Base-by-base conservation (phyloP, 1,140 invertebrate species). In the Scaptomyza hsui region DNA sequence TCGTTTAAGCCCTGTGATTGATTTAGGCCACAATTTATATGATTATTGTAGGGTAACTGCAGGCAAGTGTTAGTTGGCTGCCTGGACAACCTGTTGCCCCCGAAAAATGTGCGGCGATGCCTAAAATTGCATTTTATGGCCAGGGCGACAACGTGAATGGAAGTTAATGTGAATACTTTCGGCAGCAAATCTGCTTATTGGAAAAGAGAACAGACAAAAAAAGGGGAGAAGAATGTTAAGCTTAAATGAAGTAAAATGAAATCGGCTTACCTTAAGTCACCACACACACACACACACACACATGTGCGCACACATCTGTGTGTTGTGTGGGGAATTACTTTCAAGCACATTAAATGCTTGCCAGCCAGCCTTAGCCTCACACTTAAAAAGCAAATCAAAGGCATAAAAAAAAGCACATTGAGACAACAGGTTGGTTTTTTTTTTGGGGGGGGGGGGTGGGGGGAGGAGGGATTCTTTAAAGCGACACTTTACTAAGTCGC, bases 181-280 rank as follows among this genome's bases (percentile, higher is more conserved):
- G 39, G 39, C 47, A 21, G 3, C 32, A 26, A 67, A 77, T 72
- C 64, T 57, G 68, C 51, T 62, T 57, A 59, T 55, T 57, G 74
- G 35, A 18, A 24, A 7, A 1, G 7, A 29, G 7, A 29, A 29
- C 24, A 29, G 6, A 29, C 1, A 29, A 7, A 59, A 56, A 35
- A 45, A 7, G 16, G 24, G 13, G 16, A 32, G 13, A 24, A 35
- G 64, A 48, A 59, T 61, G 57, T 32, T 57, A 26, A 39, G 62
- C 75, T 72, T 61, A 67, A 77, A 77, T 78, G 59, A 78, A 78
- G 69, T 73, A 62, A 78, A 78, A 78, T 55, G 57, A 78, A 67
- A 63, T 78, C 75, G 75, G 75, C 75, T 78, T 78, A 69, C 44
- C 57, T 35, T 68, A 77, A 78, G 75, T 72, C 68, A 67, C 18